Base-by-base conservation (phyloP, 2,888 invertebrate genomes). In the Ornithoptera priamus region DNA sequence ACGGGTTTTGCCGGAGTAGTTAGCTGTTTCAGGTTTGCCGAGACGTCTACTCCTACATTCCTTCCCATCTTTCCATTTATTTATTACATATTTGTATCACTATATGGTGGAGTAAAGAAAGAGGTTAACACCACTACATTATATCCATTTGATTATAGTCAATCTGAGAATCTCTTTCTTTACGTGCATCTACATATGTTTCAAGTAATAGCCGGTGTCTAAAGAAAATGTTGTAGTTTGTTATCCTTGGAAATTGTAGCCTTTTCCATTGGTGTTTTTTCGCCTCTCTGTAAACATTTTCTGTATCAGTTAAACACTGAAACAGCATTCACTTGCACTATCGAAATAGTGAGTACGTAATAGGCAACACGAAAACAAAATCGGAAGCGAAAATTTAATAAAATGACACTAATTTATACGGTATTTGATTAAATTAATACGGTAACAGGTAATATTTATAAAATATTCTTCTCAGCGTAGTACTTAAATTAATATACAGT, bases 21-120 rank as follows among this genome's bases (percentile, higher is more conserved):
- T 50, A 78, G 84, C 73, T 80, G 72, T 88, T 86, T 78, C 90
- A 90, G 90, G 87, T 88, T 81, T 58, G 86, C 84, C 83, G 83
- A 81, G 77, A 68, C 71, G 78, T 84, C 85, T 77, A 59, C 22
- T 80, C 84, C 81, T 64, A 24, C 72, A 58, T 60, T 53, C 74
- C 76, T 75, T 70, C 73, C 71, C 73, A 73, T 69, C 70, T 72
- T 76, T 74, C 71, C n/a, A 71, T 50, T 71, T 68, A 53, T 46
- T 65, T 75, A 78, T 71, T 68, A 70, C 74, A 76, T 63, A 53
- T 62, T 63, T 22, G 53, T 66, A 66, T 70, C 18, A 46, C 17
- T 70, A 56, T 70, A 22, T 10, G 18, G 30, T 36, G 50, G 58
- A 53, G 66, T 18, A 63, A 67, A 56, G 39, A 67, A 70, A 67